Evolutionary conservation across 2,888 invertebrate species (phyloP).

Genomic region (Anoplius nigerrimus): DNA sequence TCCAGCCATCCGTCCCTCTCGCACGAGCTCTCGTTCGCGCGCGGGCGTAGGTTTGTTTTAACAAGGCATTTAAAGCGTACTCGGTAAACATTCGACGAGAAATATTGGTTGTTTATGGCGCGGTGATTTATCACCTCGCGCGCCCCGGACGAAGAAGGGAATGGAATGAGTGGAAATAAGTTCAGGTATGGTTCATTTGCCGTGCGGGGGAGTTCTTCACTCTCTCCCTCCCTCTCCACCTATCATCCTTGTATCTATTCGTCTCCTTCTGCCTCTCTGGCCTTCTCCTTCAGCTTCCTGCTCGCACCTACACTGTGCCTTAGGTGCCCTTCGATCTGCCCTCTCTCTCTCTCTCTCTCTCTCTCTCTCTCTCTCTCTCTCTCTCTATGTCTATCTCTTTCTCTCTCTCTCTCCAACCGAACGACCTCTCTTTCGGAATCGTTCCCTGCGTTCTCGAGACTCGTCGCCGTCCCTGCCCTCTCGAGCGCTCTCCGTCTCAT

Average conservation of each 20-base stretch:
- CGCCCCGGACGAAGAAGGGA: slow-evolving; percentile 42
- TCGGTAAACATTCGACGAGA: slow-evolving; percentile 75
- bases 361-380: not conserved
- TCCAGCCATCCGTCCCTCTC: too few species aligned
- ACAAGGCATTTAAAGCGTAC: slow-evolving; percentile 75
- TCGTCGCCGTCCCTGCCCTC: too few species aligned
- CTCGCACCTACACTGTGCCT: too few species aligned
- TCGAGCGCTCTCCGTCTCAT: too few species aligned
- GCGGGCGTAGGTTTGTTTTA: slow-evolving; percentile 74
- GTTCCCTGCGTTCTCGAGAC: too few species aligned
- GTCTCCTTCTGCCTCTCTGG: not conserved
- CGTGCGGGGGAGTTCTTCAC: slow-evolving; percentile 40
- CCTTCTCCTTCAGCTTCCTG: too few species aligned
- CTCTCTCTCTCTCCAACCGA: slow-evolving; percentile 10
- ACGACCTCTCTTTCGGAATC: not conserved
- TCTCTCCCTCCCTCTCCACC: not conserved
- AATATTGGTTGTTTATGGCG: slow-evolving; percentile 74
- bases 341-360: not conserved
- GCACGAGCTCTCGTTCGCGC: slow-evolving; percentile 31
- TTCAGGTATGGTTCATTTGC: slow-evolving; percentile 61
- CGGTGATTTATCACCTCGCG: slow-evolving; percentile 71
- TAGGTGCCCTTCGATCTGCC: too few species aligned
- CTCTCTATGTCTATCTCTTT: slow-evolving; percentile 2
- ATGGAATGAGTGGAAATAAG: slow-evolving; percentile 61
- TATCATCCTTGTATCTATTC: not conserved